A percentile compares a stretch with the other conserved stretches of the same genome.
Conservation (phyloP, 1,140 invertebrate genomes). For the Sogatella furcifera region DNA sequence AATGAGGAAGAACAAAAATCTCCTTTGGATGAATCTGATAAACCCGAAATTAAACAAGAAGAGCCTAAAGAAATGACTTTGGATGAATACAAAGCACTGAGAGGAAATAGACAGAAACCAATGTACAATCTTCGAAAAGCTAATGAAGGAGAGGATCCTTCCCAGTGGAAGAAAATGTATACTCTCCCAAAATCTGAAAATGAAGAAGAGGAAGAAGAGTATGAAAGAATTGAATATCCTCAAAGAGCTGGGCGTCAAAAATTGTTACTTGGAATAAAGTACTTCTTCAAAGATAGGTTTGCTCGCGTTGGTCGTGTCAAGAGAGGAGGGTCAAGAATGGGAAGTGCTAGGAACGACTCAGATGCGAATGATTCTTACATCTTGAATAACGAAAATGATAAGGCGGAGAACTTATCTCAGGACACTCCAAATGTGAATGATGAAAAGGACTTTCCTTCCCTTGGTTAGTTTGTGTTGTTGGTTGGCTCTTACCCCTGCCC, state of each 20-base stretch:
- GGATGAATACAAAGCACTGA: slow-evolving; percentile 80
- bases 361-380: neutral
- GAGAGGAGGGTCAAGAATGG: slow-evolving; percentile 27
- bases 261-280: slow-evolving; percentile 77
- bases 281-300: slow-evolving; percentile 72
- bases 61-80: slow-evolving; percentile 71
- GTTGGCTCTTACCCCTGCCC: too few relatives aligned
- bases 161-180: slow-evolving; percentile 88
- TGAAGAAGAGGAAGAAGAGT: slow-evolving; percentile 53
- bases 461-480: slow-evolving; percentile 45
- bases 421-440: slow-evolving; percentile 85
- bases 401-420: neutral
- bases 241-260: slow-evolving; percentile 80
- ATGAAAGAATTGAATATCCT: slow-evolving; percentile 68
- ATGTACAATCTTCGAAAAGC: slow-evolving; percentile 84
- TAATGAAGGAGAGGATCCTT: slow-evolving; percentile 81
- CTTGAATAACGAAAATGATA: neutral
- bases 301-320: slow-evolving; percentile 32
- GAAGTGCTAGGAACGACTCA: slow-evolving; percentile 27
- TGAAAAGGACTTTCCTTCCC: slow-evolving; percentile 87
- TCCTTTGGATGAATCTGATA: slow-evolving; percentile 30
- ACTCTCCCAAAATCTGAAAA: slow-evolving; percentile 70
- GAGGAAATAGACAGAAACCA: slow-evolving; percentile 60
- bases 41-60: slow-evolving; percentile 18
- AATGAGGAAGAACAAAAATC: slow-evolving; percentile 26